Evolutionary conservation across 2,797 vertebrate species (phyloP), one percentile per base, ranked within the genome.

Genomic region (Mormyrus hasselquistii): DNA sequence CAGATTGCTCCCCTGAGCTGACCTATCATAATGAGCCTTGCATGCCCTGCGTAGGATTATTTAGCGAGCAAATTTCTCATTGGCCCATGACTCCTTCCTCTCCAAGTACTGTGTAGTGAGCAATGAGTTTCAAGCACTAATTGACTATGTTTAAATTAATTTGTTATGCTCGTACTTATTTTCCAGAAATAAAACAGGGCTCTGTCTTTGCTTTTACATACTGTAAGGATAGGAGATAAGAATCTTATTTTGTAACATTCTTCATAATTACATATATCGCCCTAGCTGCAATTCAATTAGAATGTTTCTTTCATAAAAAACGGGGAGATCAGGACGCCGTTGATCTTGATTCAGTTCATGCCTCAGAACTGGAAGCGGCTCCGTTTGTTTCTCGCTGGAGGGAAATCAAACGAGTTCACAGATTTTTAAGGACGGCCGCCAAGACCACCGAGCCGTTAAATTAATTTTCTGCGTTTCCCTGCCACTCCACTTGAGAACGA

Each of bases 331-430:
- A 52, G 49, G 65, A 73, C 29, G 22, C 82, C 25, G 19, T 79
- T 79, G 47, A 49, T 49, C 82, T 52, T 52, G 44, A 84, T 84
- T 84, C 22, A 84, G 47, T 84, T 52, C 10, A n/a, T 84, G 82
- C 82, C 19, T 25, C 10, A 22, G 44, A 84, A 84, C 47, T 84
- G 82, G 10, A 52, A 52, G 82, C 22, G 9, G 44, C 82, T 59
- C 19, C 0, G 14, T 88, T 82, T 44, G n/a, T 55, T 76, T 89
- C 84, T 62, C 38, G 29, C 47, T 44, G 29, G 41, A 84, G 49
- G 84, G 65, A 89, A 89, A 86, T 49, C n/a, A 52, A 69, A 86
- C 86, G 88, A 62, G n/a, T 44, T 88, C 52, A 86, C 57, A 89
- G 65, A 86, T 69, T 55, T 89, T 47, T 84, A 84, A 84, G 82